phyloP scores from a whole-genome alignment of 2,113 vertebrate species.

The Ascaphus truei region DNA sequence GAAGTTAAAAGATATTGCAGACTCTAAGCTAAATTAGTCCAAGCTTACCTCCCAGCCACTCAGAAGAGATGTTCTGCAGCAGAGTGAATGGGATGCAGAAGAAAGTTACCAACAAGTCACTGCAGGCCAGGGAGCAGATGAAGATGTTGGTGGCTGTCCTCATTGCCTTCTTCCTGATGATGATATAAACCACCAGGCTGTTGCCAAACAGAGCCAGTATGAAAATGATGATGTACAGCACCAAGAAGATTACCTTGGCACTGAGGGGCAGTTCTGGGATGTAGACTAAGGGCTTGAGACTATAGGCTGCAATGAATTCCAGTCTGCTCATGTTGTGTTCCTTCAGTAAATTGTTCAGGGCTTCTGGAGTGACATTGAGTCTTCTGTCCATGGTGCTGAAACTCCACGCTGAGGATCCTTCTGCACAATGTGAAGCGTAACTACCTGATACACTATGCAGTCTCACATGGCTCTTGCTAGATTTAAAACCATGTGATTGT shows the following conservation, averaged over 20 bases:
- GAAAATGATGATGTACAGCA: conserved; percentile 69
- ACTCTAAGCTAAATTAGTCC: too few relatives aligned
- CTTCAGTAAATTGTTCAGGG: conserved; percentile 60
- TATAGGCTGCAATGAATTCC: conserved; percentile 70
- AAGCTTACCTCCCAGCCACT: conserved; percentile 75
- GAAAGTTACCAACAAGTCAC: conserved; percentile 78
- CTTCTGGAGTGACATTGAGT: conserved; percentile 64
- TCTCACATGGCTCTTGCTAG: conserved; percentile 10
- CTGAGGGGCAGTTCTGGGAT: conserved; percentile 63
- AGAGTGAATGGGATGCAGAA: conserved; percentile 75
- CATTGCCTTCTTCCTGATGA: conserved; percentile 58
- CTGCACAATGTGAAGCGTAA: neutral
- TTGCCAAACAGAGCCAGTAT: conserved; percentile 69
- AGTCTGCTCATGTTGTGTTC: conserved; percentile 68
- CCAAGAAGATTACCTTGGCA: conserved; percentile 63
- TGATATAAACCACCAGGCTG: conserved; percentile 67
- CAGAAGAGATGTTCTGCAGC: conserved; percentile 73
- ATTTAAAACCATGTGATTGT: neutral
- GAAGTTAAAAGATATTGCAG: too few relatives aligned
- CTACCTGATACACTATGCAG: neutral
- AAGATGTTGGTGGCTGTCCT: conserved; percentile 70
- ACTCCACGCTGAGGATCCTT: neutral
- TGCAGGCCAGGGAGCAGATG: conserved; percentile 73
- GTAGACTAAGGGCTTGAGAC: conserved; percentile 71
- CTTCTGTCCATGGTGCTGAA: conserved; percentile 35